These are phyloP conservation scores for Micrastur ruficollis DNA, from an alignment of 2,797 vertebrate genomes.

Conservation along the genomic window DNA sequence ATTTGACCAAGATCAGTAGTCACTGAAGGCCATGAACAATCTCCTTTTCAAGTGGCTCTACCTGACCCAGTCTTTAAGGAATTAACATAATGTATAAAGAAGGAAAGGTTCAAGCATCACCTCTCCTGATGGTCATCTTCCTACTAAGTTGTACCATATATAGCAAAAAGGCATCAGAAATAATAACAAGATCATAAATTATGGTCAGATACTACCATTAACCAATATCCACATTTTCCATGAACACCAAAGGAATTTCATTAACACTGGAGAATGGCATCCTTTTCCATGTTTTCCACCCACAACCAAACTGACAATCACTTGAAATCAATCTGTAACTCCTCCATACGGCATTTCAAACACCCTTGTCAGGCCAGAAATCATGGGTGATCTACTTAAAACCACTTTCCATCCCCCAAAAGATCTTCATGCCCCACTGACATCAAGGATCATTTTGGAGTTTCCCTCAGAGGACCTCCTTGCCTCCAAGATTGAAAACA, in stretches of 20 bases:
- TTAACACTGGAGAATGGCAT: background rate
- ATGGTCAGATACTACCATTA: background rate
- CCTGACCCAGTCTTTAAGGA: background rate
- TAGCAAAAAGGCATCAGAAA: background rate
- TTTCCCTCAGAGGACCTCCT: background rate
- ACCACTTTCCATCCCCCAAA: background rate
- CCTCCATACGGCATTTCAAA: background rate
- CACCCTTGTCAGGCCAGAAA: conserved; percentile 2
- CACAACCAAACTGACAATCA: background rate
- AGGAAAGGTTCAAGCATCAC: background rate
- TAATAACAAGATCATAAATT: background rate
- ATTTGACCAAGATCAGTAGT: background rate
- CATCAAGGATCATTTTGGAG: background rate
- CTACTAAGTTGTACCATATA: background rate
- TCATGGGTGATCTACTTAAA: background rate
- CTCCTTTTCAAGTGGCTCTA: background rate
- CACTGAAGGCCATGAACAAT: background rate
- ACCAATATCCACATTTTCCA: background rate
- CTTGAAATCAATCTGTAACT: background rate
- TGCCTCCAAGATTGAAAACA: background rate
- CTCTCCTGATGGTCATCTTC: background rate
- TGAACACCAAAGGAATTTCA: background rate
- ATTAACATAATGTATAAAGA: background rate
- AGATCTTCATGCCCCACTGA: background rate
- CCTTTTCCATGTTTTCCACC: background rate